Evolutionary conservation across 2,888 invertebrate genomes (phyloP), one percentile per base, ranked within the genome.

Genomic region (Thymelicus lineola): DNA sequence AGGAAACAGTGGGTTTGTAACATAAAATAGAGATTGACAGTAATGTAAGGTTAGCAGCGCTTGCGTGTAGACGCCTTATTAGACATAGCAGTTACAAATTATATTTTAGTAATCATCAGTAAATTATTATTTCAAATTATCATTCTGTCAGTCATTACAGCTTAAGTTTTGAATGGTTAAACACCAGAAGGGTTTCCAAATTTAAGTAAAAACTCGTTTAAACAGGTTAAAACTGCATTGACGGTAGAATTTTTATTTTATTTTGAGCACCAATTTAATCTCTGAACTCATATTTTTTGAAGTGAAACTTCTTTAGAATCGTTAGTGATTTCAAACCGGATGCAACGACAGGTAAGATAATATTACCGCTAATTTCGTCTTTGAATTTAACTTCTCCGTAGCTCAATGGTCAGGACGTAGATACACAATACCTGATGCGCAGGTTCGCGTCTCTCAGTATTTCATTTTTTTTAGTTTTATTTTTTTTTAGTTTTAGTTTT

Each of bases 11-110:
- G 38, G 15, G 38, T 58, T 58, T 14, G 36, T 58, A 57, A 14
- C 14, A 38, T 38, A 36, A 58, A 12, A 7, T 1, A 3, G 28
- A 82, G 84, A 84, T 87, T 82, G 86, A 82, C 85, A 83, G 81
- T 88, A 86, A 89, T 86, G 80, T 87, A 78, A 80, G 84, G 83
- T 80, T 81, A 74, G 75, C 75, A 73, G 77, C 80, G 77, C 75
- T 79, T 78, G 76, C 72, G 63, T 74, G 72, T 62, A 71, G 57
- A 45, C n/a, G 60, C 28, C 15, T 62, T 53, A 62, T 55, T 46
- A 38, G 38, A 58, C 15, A 17, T 48, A 62, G 63, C 62, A 58
- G 69, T 63, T 63, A 63, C 20, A 58, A 69, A 58, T 69, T 59
- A 50, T 59, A 59, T 66, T 66, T 69, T 14, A 55, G 45, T 35